Evolutionary conservation across 2,888 invertebrate species (phyloP).

Genomic region (Girardia tigrina): DNA sequence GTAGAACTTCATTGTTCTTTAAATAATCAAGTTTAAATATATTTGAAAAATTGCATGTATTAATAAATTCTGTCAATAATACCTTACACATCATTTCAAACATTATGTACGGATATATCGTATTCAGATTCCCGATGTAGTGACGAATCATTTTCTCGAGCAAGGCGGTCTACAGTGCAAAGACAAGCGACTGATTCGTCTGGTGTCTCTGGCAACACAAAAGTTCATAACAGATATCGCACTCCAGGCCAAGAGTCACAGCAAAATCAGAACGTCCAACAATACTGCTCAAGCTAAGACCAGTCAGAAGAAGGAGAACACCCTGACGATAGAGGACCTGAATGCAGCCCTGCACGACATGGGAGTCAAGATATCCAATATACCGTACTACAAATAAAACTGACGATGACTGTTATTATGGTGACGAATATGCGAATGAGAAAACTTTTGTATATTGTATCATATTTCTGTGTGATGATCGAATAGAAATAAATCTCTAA

Average conservation of each 20-base stretch:
- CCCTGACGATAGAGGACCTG: background rate
- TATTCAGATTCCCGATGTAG: background rate
- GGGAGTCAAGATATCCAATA: background rate
- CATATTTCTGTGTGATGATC: too few species aligned
- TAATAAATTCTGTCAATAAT: too few species aligned
- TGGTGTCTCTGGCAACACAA: background rate
- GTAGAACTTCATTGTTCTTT: too few species aligned
- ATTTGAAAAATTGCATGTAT: too few species aligned
- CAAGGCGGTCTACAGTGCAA: background rate
- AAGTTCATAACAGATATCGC: background rate
- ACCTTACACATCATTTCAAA: background rate
- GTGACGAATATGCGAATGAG: too few species aligned
- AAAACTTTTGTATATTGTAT: too few species aligned
- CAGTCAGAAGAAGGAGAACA: background rate
- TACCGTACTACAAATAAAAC: background rate
- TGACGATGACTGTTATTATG: too few species aligned
- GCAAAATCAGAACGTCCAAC: background rate
- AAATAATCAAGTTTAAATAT: too few species aligned
- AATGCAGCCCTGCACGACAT: background rate
- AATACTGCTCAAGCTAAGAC: background rate
- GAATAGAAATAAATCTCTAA: too few species aligned
- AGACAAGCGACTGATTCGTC: background rate
- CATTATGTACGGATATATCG: background rate
- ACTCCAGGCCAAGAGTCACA: background rate
- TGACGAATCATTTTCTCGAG: background rate